Base-by-base conservation (phyloP, 2,797 vertebrate species). In the Dendrocincla fuliginosa region DNA sequence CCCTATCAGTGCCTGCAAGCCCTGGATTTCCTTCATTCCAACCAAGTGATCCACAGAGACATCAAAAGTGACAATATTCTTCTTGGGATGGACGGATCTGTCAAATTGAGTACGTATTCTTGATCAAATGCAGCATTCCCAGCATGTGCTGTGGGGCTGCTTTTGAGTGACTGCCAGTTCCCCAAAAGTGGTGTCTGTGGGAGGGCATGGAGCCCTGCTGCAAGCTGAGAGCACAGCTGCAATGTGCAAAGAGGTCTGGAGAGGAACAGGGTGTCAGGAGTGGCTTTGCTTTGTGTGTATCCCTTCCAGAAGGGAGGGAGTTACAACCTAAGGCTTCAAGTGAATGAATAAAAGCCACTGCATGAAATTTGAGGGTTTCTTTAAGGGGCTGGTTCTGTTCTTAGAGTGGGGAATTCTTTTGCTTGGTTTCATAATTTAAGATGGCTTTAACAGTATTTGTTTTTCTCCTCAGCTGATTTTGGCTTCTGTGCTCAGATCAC, bases 31-130 rank as follows among this genome's bases (percentile, higher is more conserved):
- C 98, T 99, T 56, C 99, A 99, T 97, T 99, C 99, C 95, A 99
- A 99, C 96, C 99, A 99, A 97, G 99, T 99, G 95, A 99, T 99
- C 97, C 99, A 99, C 86, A 98, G 99, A 98, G 99, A 99, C 95
- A 99, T 99, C 97, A 99, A 99, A 97, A 99, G 99, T 53, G 99
- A 99, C 98, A 99, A 99, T 97, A 99, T 99, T 97, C 99, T 99
- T 64, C 98, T 99, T 61, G 99, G 99, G 35, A 99, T 99, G 99
- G 99, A 99, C 0, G 99, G 99, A 96, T 99, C 99, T 57, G 99
- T 99, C 94, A 99, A 99, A 97, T 97, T 99, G 94, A 99, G 99
- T 99, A 97, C 96, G 99, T 98, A 64, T 97, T 95, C 81, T 60
- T 46, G 73, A 74, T 64, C 27, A 52, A 49, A 67, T 17, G 4